These are phyloP conservation scores for Onychomys torridus DNA, from an alignment of 2,797 vertebrate genomes.

Conservation along the genomic window DNA sequence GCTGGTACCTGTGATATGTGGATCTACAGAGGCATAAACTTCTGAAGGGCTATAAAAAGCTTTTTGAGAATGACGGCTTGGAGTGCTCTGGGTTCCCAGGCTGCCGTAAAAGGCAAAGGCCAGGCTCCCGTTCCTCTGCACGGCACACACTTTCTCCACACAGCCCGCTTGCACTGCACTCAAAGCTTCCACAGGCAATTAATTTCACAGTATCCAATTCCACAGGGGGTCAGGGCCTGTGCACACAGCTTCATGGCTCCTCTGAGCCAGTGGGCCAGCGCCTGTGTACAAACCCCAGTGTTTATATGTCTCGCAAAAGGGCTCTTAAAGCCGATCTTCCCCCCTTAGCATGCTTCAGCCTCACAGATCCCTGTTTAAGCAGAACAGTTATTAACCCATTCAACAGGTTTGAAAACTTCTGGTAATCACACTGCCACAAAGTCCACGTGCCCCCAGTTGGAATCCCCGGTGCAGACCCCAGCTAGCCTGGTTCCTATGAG, in stretches of 20 bases:
- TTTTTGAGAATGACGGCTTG: background rate
- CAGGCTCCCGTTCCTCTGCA: background rate
- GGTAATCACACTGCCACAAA: background rate
- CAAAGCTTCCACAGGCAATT: background rate
- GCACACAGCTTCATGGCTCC: background rate
- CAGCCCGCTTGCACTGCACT: background rate
- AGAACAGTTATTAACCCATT: background rate
- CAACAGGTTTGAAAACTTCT: background rate
- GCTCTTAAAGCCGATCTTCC: background rate
- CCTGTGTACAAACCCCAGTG: background rate
- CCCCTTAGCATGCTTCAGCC: background rate
- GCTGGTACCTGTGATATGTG: background rate
- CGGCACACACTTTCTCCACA: background rate
- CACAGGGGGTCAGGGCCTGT: background rate
- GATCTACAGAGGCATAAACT: background rate
- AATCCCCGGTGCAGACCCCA: background rate
- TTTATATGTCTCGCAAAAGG: background rate
- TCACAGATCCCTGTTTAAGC: background rate
- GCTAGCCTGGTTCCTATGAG: fast-evolving
- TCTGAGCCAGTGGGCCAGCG: background rate
- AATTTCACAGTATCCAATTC: background rate
- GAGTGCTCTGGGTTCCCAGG: constrained; percentile 35
- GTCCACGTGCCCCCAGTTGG: fast-evolving
- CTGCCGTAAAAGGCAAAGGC: constrained; percentile 48
- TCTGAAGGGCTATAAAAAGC: constrained; percentile 65